Evolutionary conservation across 2,888 invertebrate genomes (phyloP), one percentile per base, ranked within the genome.

Genomic region (Peribatodes rhomboidaria): DNA sequence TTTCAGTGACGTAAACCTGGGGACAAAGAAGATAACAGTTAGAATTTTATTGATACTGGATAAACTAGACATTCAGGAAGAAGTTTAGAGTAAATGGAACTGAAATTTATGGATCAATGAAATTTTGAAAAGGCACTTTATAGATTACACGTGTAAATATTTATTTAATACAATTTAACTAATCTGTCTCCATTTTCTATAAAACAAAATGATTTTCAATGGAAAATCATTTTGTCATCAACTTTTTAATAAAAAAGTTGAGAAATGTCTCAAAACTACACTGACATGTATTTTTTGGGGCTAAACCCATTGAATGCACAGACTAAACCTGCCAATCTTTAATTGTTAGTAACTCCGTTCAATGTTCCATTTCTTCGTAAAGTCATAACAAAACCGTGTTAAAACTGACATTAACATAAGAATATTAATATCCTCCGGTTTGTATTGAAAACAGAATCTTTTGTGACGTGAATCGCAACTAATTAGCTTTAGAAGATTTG

Each of bases 1-100:
- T 97, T 91, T 98, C 98, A 74, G 97, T 97, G 77, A 98, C 96
- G 92, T 98, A 98, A 69, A 98, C 97, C 96, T 94, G 94, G 4
- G 84, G 78, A 87, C 83, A 89, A 88, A 68, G 62, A 75, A 70
- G 42, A 18, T 31, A 0, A 9, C 0, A 35, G 20, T 67, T 72
- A 61, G 55, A 33, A 49, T 33, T 47, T 27, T 11, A 27, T 14
- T 14, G 8, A 9, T 41, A n/a, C n/a, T 37, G 35, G 11, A 10
- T 10, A 6, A 8, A 27, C 18, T 42, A 1, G 3, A 18, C 18
- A 18, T 8, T 18, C 9, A 18, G 41, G 18, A 42, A 18, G 6
- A 27, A 27, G 6, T 27, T 4, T 27, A 6, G 6, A 27, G 6
- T 27, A 27, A 27, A 27, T 27, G 27, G 27, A 4, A 27, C 3